Base-by-base conservation (phyloP, 2,113 vertebrate species). In the Aspiorhynchus laticeps region DNA sequence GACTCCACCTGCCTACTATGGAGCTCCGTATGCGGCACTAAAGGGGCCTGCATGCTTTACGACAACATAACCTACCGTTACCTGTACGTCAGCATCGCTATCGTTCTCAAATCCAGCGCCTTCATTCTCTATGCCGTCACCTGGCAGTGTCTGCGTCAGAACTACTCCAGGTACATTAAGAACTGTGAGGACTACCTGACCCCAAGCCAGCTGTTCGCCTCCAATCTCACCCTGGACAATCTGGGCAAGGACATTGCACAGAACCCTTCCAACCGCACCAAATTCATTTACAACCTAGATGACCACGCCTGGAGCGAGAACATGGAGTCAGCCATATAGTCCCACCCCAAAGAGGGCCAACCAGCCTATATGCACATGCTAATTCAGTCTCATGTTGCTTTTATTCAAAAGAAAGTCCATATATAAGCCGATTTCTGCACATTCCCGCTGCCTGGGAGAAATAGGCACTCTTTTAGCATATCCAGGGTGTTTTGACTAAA, bases 241-340 rank as follows among this genome's bases (percentile, higher is more conserved):
- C 93, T 95, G 93, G 96, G 96, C 90, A 96, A 95, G 94, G 97
- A 98, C 86, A 94, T 95, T 89, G 91, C 95, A 63, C 95, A 94
- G 87, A 96, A 95, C 86, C 43, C 69, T 14, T 91, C 94, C 14
- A 96, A 96, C 92, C 96, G 97, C 95, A 98, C 97, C 95, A 98
- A 98, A 91, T 99, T 99, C 95, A 98, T 99, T 95, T 99, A 99
- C 93, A 99, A 96, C 95, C 95, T 99, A 48, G 97, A 99, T 93
- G 96, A 99, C 90, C 97, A 98, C 0, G 98, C 99, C 92, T 96
- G 96, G 94, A 99, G 98, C 92, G 98, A 99, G 92, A 99, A 99
- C 89, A 98, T 99, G 97, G 98, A 99, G 89, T 99, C 98, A 2
- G 98, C 99, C 96, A 97, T 99, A 96, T 99, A 99, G 95, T 93